Percentiles rank a stretch among this genome's conserved stretches.
phyloP scores from a whole-genome alignment of 1,140 invertebrate species.

The Brachionus calyciflorus region DNA sequence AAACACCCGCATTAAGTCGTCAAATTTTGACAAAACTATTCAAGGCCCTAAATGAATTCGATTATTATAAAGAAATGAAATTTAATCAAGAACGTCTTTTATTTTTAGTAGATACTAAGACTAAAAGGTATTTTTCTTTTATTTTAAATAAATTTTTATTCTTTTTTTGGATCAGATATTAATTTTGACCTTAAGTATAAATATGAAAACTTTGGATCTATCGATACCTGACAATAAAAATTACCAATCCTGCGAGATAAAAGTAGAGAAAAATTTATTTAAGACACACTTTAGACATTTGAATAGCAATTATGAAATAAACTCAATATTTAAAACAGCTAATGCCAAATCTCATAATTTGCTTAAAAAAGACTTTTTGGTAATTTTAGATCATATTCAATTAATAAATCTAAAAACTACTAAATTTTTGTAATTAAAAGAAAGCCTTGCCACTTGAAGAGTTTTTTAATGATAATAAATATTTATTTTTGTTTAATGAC shows the following conservation, averaged over 20 bases:
- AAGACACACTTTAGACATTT: neutral
- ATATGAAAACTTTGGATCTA: slow-evolving; percentile 35
- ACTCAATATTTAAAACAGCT: slow-evolving; percentile 20
- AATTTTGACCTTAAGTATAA: neutral
- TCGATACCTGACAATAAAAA: neutral
- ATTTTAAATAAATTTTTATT: too few species aligned
- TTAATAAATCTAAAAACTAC: too few species aligned
- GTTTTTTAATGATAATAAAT: slow-evolving; percentile 16
- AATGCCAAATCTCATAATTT: slow-evolving; percentile 38
- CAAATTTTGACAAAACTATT: slow-evolving; percentile 9
- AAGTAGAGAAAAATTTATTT: neutral
- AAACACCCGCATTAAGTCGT: neutral
- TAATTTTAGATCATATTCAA: slow-evolving; percentile 28
- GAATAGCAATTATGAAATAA: neutral
- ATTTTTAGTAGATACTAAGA: slow-evolving; percentile 33
- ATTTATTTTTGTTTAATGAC: slow-evolving; percentile 1
- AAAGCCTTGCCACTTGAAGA: slow-evolving; percentile 5
- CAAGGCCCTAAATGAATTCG: neutral
- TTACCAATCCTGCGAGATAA: slow-evolving; percentile 23
- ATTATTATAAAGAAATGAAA: slow-evolving; percentile 45
- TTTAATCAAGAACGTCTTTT: slow-evolving; percentile 15
- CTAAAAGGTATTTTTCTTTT: neutral
- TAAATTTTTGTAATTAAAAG: neutral
- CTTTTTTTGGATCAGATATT: too few species aligned
- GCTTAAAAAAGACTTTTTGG: slow-evolving; percentile 34